A percentile compares a stretch with the other conserved stretches of the same genome.
These are phyloP conservation scores for Betta splendens DNA, from an alignment of 2,797 vertebrate genomes.

Conservation along the genomic window DNA sequence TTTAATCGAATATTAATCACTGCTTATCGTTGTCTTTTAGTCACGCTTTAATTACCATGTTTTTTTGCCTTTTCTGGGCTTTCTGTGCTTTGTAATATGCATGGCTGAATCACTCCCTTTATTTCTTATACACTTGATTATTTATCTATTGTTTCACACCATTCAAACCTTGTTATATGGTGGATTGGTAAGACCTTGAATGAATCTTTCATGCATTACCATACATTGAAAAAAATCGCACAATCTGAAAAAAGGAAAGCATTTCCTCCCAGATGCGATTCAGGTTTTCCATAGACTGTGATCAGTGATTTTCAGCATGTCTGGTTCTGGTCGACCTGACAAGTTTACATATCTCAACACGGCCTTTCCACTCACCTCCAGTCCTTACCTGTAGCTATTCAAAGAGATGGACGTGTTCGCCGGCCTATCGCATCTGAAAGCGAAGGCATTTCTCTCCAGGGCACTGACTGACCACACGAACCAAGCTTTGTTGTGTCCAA, in stretches of 20 bases:
- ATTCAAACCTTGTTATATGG: constrained; percentile 25
- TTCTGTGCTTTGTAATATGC: constrained; percentile 47
- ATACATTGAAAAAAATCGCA: constrained; percentile 35
- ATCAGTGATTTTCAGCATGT: constrained; percentile 24
- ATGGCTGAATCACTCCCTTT: constrained; percentile 62
- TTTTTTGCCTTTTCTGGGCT: constrained; percentile 60
- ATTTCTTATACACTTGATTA: constrained; percentile 56
- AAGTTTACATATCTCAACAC: constrained; percentile 21
- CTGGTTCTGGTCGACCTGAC: constrained; percentile 23
- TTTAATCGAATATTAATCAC: constrained; percentile 86
- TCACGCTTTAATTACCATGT: constrained; percentile 81
- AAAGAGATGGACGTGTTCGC: constrained; percentile 59
- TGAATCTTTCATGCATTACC: constrained; percentile 18
- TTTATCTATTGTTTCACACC: constrained; percentile 38
- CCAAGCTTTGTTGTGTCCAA: constrained; percentile 69
- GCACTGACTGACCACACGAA: constrained; percentile 74
- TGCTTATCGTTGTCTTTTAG: constrained; percentile 83
- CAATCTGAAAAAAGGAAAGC: constrained; percentile 8
- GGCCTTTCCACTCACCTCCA: constrained; percentile 29
- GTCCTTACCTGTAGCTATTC: constrained; percentile 66
- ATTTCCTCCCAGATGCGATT: constrained; percentile 23
- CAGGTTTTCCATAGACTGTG: constrained; percentile 19
- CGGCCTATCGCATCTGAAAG: constrained; percentile 59
- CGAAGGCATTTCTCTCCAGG: constrained; percentile 71
- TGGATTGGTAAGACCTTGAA: constrained; percentile 43